Percentiles rank a stretch among this genome's conserved stretches.
Conservation (phyloP, 2,888 invertebrate genomes). For the Acleris laterana region DNA sequence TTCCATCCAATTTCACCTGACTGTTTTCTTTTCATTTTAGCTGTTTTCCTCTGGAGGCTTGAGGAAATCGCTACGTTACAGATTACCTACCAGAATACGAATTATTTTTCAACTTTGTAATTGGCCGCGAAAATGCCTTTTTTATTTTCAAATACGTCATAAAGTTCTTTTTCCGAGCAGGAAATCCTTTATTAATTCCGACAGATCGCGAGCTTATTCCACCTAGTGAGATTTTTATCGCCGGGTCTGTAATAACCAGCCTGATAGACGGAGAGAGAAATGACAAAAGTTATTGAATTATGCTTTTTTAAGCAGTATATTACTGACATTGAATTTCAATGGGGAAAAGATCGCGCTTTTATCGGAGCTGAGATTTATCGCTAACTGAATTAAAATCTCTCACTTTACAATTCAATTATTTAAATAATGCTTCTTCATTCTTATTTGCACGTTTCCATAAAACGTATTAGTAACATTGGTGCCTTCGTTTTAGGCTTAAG, state of each 20-base stretch:
- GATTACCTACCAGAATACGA: slow-evolving; percentile 23
- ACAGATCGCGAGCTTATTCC: slow-evolving; percentile 5
- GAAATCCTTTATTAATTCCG: slow-evolving; percentile 18
- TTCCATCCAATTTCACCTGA: slow-evolving; percentile 44
- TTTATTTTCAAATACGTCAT: slow-evolving; percentile 9
- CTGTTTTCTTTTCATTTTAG: slow-evolving; percentile 43
- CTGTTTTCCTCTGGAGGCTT: slow-evolving; percentile 38
- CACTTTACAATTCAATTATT: background rate
- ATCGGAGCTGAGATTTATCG: slow-evolving; percentile 28
- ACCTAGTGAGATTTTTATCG: slow-evolving; percentile 22
- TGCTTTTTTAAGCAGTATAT: slow-evolving; percentile 32
- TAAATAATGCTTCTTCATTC: background rate
- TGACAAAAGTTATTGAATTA: slow-evolving; percentile 36
- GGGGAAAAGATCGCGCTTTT: slow-evolving; percentile 6
- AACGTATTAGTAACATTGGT: no score
- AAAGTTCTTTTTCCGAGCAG: slow-evolving; percentile 7
- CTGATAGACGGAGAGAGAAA: slow-evolving; percentile 28
- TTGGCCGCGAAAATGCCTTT: slow-evolving; percentile 14
- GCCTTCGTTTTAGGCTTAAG: no score
- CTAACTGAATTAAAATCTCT: slow-evolving; percentile 20
- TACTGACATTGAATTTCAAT: slow-evolving; percentile 30
- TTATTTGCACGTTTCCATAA: background rate
- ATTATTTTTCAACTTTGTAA: slow-evolving; percentile 11
- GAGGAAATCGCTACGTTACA: slow-evolving; percentile 31
- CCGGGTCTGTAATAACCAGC: slow-evolving; percentile 33